phyloP scores from a whole-genome alignment of 2,888 invertebrate species.

The Horisme vitalbata region DNA sequence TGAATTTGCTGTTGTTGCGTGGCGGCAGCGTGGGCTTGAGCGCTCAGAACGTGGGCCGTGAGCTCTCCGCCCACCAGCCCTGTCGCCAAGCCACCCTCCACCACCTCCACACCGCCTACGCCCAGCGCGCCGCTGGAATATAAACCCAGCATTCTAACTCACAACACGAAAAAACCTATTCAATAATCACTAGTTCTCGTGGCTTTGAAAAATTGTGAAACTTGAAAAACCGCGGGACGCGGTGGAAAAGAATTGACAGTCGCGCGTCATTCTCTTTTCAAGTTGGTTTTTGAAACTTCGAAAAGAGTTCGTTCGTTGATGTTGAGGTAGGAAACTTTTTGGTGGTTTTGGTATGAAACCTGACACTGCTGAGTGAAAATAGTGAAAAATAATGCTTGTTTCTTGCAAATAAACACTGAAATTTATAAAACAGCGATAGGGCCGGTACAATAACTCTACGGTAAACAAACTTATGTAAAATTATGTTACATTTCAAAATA shows the following conservation, averaged over 20 bases:
- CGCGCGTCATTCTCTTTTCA: conserved; percentile 24
- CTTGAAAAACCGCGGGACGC: conserved; percentile 19
- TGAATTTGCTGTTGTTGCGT: conserved; percentile 47
- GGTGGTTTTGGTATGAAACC: background rate
- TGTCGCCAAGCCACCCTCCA: conserved; percentile 66
- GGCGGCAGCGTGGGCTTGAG: conserved; percentile 75
- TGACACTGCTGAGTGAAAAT: background rate
- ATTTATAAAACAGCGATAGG: background rate
- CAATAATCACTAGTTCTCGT: too few species aligned
- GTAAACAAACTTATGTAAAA: background rate
- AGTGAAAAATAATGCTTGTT: background rate
- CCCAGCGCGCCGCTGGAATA: conserved; percentile 83
- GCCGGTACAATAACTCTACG: background rate
- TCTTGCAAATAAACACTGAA: background rate
- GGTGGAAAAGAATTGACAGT: conserved; percentile 18
- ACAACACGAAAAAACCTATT: conserved; percentile 29
- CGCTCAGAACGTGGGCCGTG: conserved; percentile 70
- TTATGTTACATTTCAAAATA: conserved; percentile 15
- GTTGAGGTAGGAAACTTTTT: background rate
- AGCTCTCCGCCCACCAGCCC: conserved; percentile 69
- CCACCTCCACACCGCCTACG: conserved; percentile 76
- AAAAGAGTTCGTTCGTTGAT: background rate
- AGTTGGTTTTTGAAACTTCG: conserved; percentile 9
- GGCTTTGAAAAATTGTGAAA: background rate
- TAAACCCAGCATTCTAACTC: conserved; percentile 74